Conservation (phyloP, 2,888 invertebrate genomes). For the Laothoe populi region DNA sequence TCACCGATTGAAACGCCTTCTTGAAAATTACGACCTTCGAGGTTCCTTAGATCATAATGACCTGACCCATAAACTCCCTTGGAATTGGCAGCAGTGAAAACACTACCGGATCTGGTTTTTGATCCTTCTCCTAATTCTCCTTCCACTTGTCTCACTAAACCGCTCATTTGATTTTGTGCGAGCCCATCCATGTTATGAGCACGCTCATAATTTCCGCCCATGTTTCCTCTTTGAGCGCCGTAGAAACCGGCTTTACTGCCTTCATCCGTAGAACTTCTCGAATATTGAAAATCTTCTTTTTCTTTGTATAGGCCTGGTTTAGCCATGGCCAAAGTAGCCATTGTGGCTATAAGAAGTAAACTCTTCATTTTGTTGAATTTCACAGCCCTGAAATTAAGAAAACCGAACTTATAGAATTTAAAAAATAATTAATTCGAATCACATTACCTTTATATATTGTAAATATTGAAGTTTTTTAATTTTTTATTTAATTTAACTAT, state of each 20-base stretch:
- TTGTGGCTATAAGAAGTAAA: slow-evolving; percentile 57
- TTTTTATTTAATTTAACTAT: no score
- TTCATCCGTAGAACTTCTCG: slow-evolving; percentile 78
- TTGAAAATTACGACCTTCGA: slow-evolving; percentile 72
- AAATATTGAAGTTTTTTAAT: no score
- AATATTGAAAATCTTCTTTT: slow-evolving; percentile 78
- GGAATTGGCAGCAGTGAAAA: slow-evolving; percentile 73
- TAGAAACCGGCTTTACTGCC: slow-evolving; percentile 76
- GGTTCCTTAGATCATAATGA: slow-evolving; percentile 64
- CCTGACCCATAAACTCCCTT: slow-evolving; percentile 74
- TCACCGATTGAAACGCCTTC: slow-evolving; percentile 54
- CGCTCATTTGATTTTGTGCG: slow-evolving; percentile 79
- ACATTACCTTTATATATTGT: no score
- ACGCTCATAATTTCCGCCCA: slow-evolving; percentile 80
- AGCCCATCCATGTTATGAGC: slow-evolving; percentile 79
- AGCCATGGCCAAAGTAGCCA: slow-evolving; percentile 61
- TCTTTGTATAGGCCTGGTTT: slow-evolving; percentile 75
- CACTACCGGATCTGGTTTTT: slow-evolving; percentile 66
- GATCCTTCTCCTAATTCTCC: slow-evolving; percentile 75
- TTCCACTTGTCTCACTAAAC: slow-evolving; percentile 69
- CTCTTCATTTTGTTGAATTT: slow-evolving; percentile 58
- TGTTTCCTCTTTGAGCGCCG: slow-evolving; percentile 79
- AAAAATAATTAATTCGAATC: no score
- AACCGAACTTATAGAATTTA: no score
- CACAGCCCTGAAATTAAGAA: background rate